Evolutionary conservation across 2,113 vertebrate genomes (phyloP), one percentile per base, ranked within the genome.

Genomic region (Notarius quadriscutis): DNA sequence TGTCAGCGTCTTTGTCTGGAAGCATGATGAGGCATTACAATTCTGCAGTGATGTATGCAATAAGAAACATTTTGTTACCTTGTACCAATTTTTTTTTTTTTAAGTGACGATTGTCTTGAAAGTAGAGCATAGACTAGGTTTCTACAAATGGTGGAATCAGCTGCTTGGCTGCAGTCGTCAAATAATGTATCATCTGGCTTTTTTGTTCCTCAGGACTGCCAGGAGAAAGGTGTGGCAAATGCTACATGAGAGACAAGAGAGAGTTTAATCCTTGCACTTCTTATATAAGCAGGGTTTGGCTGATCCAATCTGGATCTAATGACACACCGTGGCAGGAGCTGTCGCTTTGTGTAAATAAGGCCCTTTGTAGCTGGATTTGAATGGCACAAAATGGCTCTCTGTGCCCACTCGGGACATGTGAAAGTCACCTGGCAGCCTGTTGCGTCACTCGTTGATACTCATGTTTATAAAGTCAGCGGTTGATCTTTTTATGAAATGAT

Each of bases 221-320:
- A 58, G 84, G 90, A 75, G 77, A 71, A 83, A 83, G 77, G 84
- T 74, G 60, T 75, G 55, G 55, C 30, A 12, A 58, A 60, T 30
- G 53, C 20, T 84, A 63, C 67, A 79, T 63, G 74, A 20, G 62
- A 77, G 84, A 88, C 58, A 84, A 81, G 88, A 84, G 82, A 74
- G 88, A 88, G 90, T 89, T 88, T 79, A 87, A 50, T 80, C 72
- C 88, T 55, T 41, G 22, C 74, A 30, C 74, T 78, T 90, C 53
- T 93, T 92, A 87, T 69, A 30, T 89, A 93, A 93, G 83, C 75
- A 84, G 88, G 89, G 91, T 89, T 89, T 86, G 87, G 85, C 88
- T 93, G 93, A 94, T 93, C 91, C 90, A 89, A 85, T 92, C 85
- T 83, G 84, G 88, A 91, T 77, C 85, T 88, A 86, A 89, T 91